Percentiles rank a stretch among this genome's conserved stretches.
Conservation (phyloP, 2,888 invertebrate species). For the Balanococcus diminutus region DNA sequence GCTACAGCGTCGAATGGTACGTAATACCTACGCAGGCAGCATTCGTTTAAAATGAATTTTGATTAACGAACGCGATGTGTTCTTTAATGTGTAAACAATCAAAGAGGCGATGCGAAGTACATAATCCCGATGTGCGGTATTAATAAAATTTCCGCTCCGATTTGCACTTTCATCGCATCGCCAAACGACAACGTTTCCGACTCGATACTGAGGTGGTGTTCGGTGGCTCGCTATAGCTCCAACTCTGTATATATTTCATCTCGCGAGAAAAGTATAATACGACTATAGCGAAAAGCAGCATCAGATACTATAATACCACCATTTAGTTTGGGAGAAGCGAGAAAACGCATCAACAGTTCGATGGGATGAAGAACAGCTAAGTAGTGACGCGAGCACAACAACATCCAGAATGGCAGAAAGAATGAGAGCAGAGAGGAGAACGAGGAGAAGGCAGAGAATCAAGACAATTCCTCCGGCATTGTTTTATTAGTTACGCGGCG, state of each 20-base stretch:
- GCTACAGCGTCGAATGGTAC: too few relatives aligned
- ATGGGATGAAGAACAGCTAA: not conserved
- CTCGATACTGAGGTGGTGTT: not conserved
- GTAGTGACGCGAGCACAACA: not conserved
- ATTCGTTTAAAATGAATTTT: constrained; percentile 11
- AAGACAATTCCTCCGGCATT: not conserved
- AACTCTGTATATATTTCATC: not conserved
- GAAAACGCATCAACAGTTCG: constrained; percentile 18
- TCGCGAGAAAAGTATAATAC: too few relatives aligned
- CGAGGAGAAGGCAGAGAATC: not conserved
- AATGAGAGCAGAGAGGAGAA: not conserved
- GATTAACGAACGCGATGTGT: constrained; percentile 15
- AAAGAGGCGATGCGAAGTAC: constrained; percentile 23
- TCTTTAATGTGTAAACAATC: constrained; percentile 24
- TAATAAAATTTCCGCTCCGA: constrained; percentile 27
- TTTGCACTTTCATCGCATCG: constrained; percentile 8
- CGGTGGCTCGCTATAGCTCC: not conserved
- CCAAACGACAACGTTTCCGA: not conserved
- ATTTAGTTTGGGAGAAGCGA: not conserved
- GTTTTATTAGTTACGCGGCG: not conserved
- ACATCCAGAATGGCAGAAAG: not conserved
- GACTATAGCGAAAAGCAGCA: not conserved
- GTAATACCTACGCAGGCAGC: too few relatives aligned
- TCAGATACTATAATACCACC: too few relatives aligned
- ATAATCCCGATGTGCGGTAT: constrained; percentile 18